A percentile compares a stretch with the other conserved stretches of the same genome.
Evolutionary conservation across 2,888 invertebrate species (phyloP).

Genomic region (Drosophila affinis): DNA sequence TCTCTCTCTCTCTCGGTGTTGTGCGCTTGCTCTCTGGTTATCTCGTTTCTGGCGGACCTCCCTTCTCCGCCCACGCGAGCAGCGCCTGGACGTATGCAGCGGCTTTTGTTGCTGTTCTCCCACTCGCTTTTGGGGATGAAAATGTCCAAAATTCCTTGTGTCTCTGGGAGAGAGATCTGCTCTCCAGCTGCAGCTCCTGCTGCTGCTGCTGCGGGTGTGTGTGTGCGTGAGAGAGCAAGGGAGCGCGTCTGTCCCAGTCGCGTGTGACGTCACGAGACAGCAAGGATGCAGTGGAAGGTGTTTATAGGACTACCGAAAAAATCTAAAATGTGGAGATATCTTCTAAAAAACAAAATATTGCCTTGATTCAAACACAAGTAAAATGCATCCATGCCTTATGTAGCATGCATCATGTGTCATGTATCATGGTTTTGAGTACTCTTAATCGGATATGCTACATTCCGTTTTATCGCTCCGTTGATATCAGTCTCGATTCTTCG

Average conservation of each 20-base stretch:
- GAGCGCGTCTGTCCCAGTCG: not conserved
- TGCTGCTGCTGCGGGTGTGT: too few relatives aligned
- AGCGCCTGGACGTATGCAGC: slow-evolving; percentile 46
- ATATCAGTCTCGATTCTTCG: too few relatives aligned
- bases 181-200: not conserved
- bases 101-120: slow-evolving; percentile 47
- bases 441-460: too few relatives aligned
- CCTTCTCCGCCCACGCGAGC: slow-evolving; percentile 7
- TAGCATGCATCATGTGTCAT: too few relatives aligned
- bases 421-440: too few relatives aligned
- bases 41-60: slow-evolving; percentile 41
- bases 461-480: too few relatives aligned
- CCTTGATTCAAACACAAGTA: too few relatives aligned
- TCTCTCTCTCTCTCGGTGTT: slow-evolving; percentile 19
- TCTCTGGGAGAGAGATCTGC: not conserved
- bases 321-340: not conserved
- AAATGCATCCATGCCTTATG: too few relatives aligned
- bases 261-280: not conserved
- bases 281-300: not conserved
- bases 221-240: not conserved
- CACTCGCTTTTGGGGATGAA: slow-evolving; percentile 24
- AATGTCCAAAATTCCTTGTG: slow-evolving; percentile 22
- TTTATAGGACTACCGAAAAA: not conserved
- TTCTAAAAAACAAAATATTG: too few relatives aligned
- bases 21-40: slow-evolving; percentile 62